Evolutionary conservation across 2,888 invertebrate species (phyloP).

Genomic region (Ochlodes sylvanus): DNA sequence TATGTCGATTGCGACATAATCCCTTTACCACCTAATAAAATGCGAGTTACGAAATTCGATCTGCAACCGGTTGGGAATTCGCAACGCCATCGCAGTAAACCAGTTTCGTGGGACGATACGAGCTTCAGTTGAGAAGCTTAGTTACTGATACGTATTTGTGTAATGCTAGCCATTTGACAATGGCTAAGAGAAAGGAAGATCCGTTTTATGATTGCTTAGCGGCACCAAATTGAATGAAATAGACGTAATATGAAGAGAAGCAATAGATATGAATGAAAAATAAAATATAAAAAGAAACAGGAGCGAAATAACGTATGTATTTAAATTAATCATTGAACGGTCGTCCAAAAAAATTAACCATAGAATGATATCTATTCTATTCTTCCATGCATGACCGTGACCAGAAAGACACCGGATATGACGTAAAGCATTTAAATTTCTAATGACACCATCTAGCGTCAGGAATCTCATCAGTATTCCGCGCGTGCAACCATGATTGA

Average conservation of each 20-base stretch:
- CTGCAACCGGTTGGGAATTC: constrained; percentile 40
- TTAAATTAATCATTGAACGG: not conserved
- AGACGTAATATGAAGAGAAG: not conserved
- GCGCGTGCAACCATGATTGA: constrained; percentile 52
- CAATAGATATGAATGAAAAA: too few relatives aligned
- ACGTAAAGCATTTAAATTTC: constrained; percentile 44
- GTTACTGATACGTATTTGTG: constrained; percentile 23
- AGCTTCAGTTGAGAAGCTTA: constrained; percentile 23
- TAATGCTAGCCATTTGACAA: constrained; percentile 1
- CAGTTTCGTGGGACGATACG: constrained; percentile 41
- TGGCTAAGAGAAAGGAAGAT: constrained; percentile 7
- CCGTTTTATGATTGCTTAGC: not conserved
- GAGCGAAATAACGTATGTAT: not conserved
- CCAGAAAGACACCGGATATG: constrained; percentile 37
- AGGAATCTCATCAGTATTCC: constrained; percentile 57
- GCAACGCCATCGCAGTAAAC: constrained; percentile 40
- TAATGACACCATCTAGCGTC: constrained; percentile 42
- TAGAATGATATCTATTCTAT: constrained; percentile 24
- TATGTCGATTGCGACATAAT: constrained; percentile 18
- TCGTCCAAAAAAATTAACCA: not conserved
- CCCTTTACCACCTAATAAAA: constrained; percentile 29
- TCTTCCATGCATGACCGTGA: constrained; percentile 33
- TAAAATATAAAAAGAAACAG: not conserved
- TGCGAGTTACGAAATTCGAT: constrained; percentile 30
- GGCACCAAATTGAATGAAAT: not conserved